A percentile compares a stretch with the other conserved stretches of the same genome.
These are phyloP conservation scores for Cephalopachus bancanus DNA, from an alignment of 2,797 vertebrate species.

Conservation along the genomic window DNA sequence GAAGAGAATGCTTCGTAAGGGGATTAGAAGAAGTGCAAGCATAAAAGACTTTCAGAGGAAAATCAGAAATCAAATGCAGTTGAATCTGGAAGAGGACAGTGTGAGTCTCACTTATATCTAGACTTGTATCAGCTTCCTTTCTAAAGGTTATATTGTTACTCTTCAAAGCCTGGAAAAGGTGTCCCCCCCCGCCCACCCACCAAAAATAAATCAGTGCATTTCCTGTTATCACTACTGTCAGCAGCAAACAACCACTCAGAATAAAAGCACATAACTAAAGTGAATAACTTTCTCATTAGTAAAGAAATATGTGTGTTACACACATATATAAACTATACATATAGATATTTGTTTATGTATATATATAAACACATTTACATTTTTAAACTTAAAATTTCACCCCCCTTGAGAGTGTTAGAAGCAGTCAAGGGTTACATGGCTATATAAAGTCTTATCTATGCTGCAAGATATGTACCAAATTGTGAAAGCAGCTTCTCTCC, in stretches of 20 bases:
- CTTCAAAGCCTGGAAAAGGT: not conserved
- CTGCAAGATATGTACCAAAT: not conserved
- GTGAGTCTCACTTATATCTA: accelerated
- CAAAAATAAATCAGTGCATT: not conserved
- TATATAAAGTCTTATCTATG: not conserved
- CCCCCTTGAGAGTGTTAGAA: not conserved
- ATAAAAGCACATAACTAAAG: not conserved
- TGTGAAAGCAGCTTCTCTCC: not conserved
- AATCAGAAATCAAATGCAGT: not conserved
- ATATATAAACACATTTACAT: not conserved
- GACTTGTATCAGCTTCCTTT: not conserved
- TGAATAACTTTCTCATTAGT: not conserved
- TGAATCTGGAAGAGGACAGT: not conserved
- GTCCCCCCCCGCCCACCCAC: too few species aligned
- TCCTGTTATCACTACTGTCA: too few species aligned
- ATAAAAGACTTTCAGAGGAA: not conserved
- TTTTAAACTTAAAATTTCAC: not conserved
- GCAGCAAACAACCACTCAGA: not conserved
- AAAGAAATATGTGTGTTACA: too few species aligned
- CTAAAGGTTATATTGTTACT: not conserved
- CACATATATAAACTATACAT: not conserved
- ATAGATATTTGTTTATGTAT: not conserved
- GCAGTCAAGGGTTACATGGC: not conserved
- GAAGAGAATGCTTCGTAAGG: not conserved
- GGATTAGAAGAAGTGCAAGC: not conserved